Conservation (phyloP, 2,113 vertebrate species). For the Numida meleagris region DNA sequence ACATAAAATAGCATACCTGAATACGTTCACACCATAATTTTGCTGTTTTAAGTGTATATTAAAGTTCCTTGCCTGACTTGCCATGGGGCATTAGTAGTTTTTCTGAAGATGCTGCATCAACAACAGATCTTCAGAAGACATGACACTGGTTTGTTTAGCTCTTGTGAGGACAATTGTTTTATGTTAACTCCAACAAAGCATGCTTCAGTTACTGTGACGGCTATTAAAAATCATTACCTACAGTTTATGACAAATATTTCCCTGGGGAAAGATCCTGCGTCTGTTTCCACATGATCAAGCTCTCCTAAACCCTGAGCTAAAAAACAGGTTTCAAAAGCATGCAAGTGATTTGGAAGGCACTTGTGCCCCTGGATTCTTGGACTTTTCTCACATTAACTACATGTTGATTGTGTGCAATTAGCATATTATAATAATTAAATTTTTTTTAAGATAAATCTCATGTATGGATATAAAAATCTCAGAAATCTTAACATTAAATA, state of each 20-base stretch:
- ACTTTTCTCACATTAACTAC: not conserved
- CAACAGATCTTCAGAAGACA: not conserved
- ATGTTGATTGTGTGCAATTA: not conserved
- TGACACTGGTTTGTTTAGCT: not conserved
- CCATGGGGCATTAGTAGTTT: not conserved
- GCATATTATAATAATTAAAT: not conserved
- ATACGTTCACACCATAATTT: not conserved
- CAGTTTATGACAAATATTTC: not conserved
- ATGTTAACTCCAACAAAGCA: not conserved
- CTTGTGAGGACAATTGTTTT: not conserved
- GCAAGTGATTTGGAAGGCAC: not conserved
- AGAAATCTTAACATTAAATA: not conserved
- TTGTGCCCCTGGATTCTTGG: not conserved
- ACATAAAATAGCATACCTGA: not conserved
- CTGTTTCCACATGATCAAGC: not conserved
- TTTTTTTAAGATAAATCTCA: not conserved
- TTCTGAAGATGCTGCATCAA: not conserved
- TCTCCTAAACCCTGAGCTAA: not conserved
- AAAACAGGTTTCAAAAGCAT: not conserved
- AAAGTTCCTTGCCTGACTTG: not conserved
- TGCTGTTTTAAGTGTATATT: not conserved
- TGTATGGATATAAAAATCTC: not conserved
- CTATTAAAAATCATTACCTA: not conserved
- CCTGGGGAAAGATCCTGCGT: not conserved
- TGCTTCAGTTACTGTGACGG: not conserved